Base-by-base conservation (phyloP, 2,888 invertebrate species). In the Adelognathus sp. region DNA sequence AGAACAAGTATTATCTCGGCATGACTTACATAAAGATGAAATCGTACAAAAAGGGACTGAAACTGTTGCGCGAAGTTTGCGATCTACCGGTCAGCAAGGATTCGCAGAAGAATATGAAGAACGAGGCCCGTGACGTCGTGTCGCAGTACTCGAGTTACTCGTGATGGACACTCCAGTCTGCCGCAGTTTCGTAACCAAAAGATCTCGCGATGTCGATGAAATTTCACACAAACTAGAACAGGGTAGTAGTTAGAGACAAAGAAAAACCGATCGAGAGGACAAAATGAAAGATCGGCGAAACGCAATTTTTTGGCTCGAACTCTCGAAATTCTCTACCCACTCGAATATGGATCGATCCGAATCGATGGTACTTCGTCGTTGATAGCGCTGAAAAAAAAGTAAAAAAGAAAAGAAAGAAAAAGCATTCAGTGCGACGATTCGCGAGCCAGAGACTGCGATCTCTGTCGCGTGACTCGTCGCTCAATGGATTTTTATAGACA, bases 1-100 rank as follows among this genome's bases (percentile, higher is more conserved):
- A 94, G 83, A 95, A 94, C 86, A 92, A 91, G 76, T 82, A 94
- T 73, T 92, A 91, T 72, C 88, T 95, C 61, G 94, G 93, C 14
- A 94, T 95, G 88, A 93, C 93, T 85, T 92, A 93, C 76, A 90
- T 94, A 75, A 92, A 92, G 18, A 84, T 92, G 76, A 92, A 91
- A 27, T 90, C 93, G n/a, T 93, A 92, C 82, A 80, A 90, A 21
- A 90, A 92, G 39, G 94, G 93, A 3, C 85, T 93, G 1, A 82
- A 91, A 27, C 93, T 93, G 92, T 89, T 95, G 52, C 90, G 91
- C 14, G 77, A 84, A 81, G 76, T 88, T 29, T 60, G 76, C 9
- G 82, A 86, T 18, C 27, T 84, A 36, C 75, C 85, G 6, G 78
- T 66, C 9, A 29, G 60, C 9, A 85, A 77, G 2, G 76, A 84